Conservation (phyloP, 2,113 vertebrate species). For the Anolis carolinensis region DNA sequence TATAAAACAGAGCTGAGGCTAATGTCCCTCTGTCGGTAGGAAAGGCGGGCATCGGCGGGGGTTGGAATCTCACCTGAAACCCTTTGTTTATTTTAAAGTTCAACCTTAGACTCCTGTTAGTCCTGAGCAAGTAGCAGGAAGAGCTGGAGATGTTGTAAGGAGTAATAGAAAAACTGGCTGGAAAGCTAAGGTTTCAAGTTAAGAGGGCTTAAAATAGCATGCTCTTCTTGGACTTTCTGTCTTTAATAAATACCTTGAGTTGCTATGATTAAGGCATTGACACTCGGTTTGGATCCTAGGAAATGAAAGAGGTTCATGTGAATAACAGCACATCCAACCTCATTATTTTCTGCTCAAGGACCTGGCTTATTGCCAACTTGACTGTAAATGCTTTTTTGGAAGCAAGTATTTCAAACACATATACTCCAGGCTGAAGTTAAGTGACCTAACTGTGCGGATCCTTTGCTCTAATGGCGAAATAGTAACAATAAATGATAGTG, state of each 20-base stretch:
- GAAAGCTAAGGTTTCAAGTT: background rate
- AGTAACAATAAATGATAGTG: background rate
- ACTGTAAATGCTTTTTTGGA: background rate
- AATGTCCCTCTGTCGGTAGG: conserved; percentile 2
- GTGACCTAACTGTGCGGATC: background rate
- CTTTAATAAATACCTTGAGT: background rate
- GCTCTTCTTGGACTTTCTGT: background rate
- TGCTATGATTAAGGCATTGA: background rate
- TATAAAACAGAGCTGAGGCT: conserved; percentile 52
- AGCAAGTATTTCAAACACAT: background rate
- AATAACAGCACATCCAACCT: background rate
- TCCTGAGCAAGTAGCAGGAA: background rate
- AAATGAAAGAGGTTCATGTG: background rate
- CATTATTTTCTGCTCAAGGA: background rate
- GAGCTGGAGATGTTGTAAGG: background rate
- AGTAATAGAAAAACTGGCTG: background rate
- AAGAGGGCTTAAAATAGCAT: background rate
- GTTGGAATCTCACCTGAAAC: background rate
- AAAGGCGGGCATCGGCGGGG: conserved; percentile 5
- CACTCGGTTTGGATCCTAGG: background rate
- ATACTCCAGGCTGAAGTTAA: background rate
- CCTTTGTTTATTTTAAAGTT: background rate
- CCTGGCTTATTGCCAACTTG: background rate
- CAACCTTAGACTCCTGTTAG: background rate
- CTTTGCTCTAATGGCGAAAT: background rate